Evolutionary conservation across 2,113 vertebrate species (phyloP), one percentile per base, ranked within the genome.

Genomic region (Otus sunia): DNA sequence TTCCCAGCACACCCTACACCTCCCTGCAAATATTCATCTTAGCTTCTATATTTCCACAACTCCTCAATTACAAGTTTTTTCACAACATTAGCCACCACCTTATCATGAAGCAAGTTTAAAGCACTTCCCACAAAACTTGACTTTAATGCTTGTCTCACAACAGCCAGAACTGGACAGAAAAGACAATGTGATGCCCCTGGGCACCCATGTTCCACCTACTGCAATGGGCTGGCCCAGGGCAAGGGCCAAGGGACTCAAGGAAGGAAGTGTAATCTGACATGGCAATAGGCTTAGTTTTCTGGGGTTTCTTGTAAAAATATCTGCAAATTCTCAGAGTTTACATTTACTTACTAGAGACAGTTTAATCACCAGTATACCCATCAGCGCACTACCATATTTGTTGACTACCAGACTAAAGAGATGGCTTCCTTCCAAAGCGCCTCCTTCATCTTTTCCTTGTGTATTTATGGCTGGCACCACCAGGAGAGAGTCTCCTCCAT

Each of bases 11-110:
- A 36, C 9, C 55, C 9, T 3, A 36, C 15, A 69, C 10, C 12
- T n/a, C 37, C n/a, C 18, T 0, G 0, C 6, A 75, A 88, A 86
- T 30, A 41, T 7, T 73, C 26, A 19, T 18, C 34, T n/a, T 23
- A 14, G 41, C 45, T 71, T 82, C 69, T 91, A 11, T 10, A 63
- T 10, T 25, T 27, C 21, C 52, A 34, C 16, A 45, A 16, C 11
- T 45, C n/a, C 62, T 45, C 50, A 43, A 10, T 23, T 39, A 41
- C 10, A 45, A 15, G 4, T 11, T n/a, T 56, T 77, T 56, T 47
- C 47, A 43, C 47, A 55, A 34, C 32, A 23, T 30, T 41, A 71
- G 25, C 34, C 45, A 55, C 9, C 15, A 50, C 13, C 25, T 68
- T 43, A 21, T 19, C 36, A 36, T 1, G 9, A 92, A 32, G 11